These are phyloP conservation scores for Otolemur garnettii DNA, from an alignment of 2,113 vertebrate species.

Conservation along the genomic window DNA sequence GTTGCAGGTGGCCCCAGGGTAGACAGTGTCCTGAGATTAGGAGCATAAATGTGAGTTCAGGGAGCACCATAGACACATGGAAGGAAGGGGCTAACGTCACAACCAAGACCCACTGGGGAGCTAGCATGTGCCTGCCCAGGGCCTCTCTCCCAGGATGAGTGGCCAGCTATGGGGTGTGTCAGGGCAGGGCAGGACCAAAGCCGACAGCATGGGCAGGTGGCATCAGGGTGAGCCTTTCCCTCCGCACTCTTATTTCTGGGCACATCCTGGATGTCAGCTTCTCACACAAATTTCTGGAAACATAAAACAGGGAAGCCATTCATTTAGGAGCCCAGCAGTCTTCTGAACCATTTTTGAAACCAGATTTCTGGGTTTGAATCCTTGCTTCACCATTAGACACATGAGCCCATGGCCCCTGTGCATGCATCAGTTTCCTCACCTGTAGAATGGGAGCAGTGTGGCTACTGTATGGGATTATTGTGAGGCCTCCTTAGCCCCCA, in stretches of 20 bases:
- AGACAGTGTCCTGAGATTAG: background rate
- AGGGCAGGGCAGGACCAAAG: background rate
- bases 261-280: rapidly evolving
- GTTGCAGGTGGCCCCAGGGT: background rate
- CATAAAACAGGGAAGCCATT: too few species aligned
- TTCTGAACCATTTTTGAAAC: background rate
- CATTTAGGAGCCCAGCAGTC: rapidly evolving
- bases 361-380: background rate
- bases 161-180: background rate
- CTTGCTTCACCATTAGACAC: background rate
- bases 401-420: rapidly evolving
- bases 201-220: too few species aligned
- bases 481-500: too few species aligned
- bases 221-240: too few species aligned
- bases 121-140: background rate
- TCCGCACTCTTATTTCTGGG: background rate
- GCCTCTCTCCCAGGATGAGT: background rate
- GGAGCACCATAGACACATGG: rapidly evolving
- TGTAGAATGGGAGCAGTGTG: background rate
- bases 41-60: background rate
- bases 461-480: rapidly evolving
- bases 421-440: background rate
- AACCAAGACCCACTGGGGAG: rapidly evolving
- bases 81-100: background rate
- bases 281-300: rapidly evolving